Conservation (phyloP, 2,888 invertebrate genomes). For the Trichopria drosophilae region DNA sequence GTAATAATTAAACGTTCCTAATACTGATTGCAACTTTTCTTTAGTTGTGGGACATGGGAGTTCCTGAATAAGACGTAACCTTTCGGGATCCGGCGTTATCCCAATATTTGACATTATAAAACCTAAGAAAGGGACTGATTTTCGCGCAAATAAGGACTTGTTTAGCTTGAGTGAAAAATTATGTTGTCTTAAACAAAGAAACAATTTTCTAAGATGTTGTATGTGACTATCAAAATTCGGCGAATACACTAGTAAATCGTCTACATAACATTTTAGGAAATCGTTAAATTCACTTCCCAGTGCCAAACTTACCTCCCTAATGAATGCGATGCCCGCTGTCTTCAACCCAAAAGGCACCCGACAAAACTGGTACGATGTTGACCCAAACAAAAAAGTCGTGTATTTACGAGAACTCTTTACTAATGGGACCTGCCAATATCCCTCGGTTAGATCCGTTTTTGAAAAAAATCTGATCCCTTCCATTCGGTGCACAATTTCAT, state of each 20-base stretch:
- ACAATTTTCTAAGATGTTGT: neutral
- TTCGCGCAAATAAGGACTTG: conserved; percentile 36
- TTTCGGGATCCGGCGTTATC: neutral
- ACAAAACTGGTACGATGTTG: no score
- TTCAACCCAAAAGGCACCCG: no score
- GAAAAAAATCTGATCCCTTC: conserved; percentile 27
- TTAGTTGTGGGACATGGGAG: no score
- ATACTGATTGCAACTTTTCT: no score
- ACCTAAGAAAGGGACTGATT: conserved; percentile 31
- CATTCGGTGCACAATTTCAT: conserved; percentile 26
- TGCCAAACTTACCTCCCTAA: conserved; percentile 33
- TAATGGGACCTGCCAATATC: no score
- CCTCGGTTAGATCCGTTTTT: conserved; percentile 30
- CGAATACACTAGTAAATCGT: conserved; percentile 7
- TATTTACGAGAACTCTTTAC: no score
- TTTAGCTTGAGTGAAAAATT: conserved; percentile 26
- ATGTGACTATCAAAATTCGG: neutral
- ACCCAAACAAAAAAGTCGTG: no score
- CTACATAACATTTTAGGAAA: no score
- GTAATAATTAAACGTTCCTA: no score
- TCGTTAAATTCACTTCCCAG: no score
- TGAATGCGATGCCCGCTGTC: conserved; percentile 38
- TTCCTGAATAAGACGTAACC: no score
- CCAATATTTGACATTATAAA: conserved; percentile 22
- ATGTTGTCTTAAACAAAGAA: conserved; percentile 1